phyloP scores from a whole-genome alignment of 2,888 invertebrate species.

The Thera obeliscata region DNA sequence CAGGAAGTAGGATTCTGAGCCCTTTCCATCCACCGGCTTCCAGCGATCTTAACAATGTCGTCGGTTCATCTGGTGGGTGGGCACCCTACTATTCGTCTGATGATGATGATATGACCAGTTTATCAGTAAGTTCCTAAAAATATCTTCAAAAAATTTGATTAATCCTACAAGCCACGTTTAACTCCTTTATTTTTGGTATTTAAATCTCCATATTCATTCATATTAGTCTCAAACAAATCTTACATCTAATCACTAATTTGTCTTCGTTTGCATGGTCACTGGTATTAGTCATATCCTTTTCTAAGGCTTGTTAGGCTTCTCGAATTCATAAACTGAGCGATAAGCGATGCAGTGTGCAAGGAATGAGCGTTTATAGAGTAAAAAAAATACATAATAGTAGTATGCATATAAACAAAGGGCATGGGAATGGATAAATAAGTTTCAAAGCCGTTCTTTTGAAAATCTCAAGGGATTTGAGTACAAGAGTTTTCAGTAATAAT shows the following conservation, averaged over 20 bases:
- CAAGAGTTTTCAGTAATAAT: too few relatives aligned
- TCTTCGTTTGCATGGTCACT: slow-evolving; percentile 54
- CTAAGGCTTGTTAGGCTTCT: slow-evolving; percentile 35
- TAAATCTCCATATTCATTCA: slow-evolving; percentile 28
- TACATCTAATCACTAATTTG: slow-evolving; percentile 67
- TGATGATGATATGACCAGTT: background rate
- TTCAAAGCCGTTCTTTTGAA: too few relatives aligned
- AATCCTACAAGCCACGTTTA: background rate
- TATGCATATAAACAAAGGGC: too few relatives aligned
- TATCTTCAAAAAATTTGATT: background rate
- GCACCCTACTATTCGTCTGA: background rate
- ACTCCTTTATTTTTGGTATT: background rate
- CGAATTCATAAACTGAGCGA: slow-evolving; percentile 21
- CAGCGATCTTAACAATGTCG: too few relatives aligned
- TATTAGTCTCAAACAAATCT: slow-evolving; percentile 34
- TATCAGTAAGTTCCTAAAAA: too few relatives aligned
- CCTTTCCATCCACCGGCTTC: too few relatives aligned
- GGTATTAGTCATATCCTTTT: slow-evolving; percentile 66
- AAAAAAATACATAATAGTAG: too few relatives aligned
- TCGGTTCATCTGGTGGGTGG: too few relatives aligned
- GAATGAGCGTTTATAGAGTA: too few relatives aligned
- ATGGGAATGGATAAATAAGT: too few relatives aligned
- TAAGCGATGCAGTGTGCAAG: slow-evolving; percentile 3
- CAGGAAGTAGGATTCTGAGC: too few relatives aligned
- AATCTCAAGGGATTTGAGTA: too few relatives aligned